phyloP scores from a whole-genome alignment of 1,140 invertebrate genomes.

The Drosophila pseudoananassae region DNA sequence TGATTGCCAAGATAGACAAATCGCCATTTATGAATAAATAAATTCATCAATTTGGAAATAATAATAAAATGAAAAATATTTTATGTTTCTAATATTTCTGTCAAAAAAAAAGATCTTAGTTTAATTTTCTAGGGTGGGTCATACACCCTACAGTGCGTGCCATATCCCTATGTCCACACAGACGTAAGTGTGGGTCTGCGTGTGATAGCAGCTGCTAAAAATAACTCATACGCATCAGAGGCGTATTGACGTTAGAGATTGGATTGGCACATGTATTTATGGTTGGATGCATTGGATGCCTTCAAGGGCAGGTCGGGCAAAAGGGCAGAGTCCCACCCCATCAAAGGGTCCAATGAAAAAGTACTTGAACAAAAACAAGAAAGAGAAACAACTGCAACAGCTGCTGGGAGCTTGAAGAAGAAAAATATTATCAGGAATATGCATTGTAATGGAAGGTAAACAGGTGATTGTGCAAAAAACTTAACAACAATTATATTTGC shows the following conservation, averaged over 20 bases:
- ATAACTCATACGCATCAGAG: slow-evolving; percentile 38
- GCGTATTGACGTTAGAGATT: slow-evolving; percentile 54
- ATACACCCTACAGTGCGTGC: slow-evolving; percentile 29
- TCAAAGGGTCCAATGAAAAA: not conserved
- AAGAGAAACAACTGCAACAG: slow-evolving; percentile 47
- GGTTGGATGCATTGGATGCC: slow-evolving; percentile 38
- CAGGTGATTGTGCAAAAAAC: slow-evolving; percentile 62
- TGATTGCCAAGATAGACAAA: slow-evolving; percentile 33
- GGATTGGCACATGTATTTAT: slow-evolving; percentile 51
- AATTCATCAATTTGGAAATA: not conserved
- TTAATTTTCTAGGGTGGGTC: slow-evolving; percentile 1
- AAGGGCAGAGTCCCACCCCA: too few species aligned
- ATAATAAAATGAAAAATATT: not conserved
- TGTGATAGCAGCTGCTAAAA: slow-evolving; percentile 55
- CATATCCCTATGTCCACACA: slow-evolving; percentile 22
- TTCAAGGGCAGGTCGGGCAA: slow-evolving; percentile 6
- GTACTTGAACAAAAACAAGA: not conserved
- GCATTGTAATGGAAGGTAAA: slow-evolving; percentile 70
- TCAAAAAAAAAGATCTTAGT: too few species aligned
- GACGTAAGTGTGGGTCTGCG: slow-evolving; percentile 23
- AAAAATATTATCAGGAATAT: slow-evolving; percentile 55
- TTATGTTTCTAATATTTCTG: too few species aligned
- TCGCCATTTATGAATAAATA: not conserved
- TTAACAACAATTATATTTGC: slow-evolving; percentile 19
- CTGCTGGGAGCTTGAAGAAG: slow-evolving; percentile 31